These are phyloP conservation scores for Cricetomys ansorgei DNA, from an alignment of 2,113 vertebrate species.

Conservation along the genomic window DNA sequence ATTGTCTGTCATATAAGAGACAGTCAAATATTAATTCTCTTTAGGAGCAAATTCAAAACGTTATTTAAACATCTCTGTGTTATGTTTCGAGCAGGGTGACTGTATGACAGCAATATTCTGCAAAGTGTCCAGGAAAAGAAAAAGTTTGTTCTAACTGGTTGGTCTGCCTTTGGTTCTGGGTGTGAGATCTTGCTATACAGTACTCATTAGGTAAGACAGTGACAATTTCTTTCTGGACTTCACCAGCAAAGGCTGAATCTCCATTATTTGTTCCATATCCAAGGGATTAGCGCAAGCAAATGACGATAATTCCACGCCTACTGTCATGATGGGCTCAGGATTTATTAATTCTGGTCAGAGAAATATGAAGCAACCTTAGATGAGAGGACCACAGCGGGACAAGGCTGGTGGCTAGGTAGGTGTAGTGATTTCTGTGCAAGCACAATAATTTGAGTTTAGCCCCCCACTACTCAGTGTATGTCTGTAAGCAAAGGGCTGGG, in stretches of 20 bases:
- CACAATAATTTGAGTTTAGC: background rate
- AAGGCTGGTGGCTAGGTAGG: too few relatives aligned
- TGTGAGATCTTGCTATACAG: background rate
- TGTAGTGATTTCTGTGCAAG: background rate
- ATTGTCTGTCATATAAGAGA: background rate
- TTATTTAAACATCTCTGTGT: slow-evolving; percentile 19
- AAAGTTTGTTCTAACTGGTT: background rate
- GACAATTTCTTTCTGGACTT: background rate
- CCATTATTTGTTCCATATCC: background rate
- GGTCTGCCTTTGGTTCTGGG: background rate
- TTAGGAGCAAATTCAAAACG: slow-evolving; percentile 52
- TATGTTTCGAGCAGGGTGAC: background rate
- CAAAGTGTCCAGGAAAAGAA: background rate
- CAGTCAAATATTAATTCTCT: background rate
- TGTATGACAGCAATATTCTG: slow-evolving; percentile 19
- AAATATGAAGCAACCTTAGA: background rate
- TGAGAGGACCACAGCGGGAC: background rate
- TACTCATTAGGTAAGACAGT: background rate
- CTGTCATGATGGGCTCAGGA: background rate
- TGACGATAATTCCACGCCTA: background rate
- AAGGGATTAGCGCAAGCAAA: background rate
- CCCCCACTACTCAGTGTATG: background rate
- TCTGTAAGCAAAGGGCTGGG: background rate
- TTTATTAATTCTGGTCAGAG: background rate
- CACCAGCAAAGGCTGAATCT: background rate